Conservation (phyloP, 2,113 vertebrate genomes). For the Amphiprion ocellaris region DNA sequence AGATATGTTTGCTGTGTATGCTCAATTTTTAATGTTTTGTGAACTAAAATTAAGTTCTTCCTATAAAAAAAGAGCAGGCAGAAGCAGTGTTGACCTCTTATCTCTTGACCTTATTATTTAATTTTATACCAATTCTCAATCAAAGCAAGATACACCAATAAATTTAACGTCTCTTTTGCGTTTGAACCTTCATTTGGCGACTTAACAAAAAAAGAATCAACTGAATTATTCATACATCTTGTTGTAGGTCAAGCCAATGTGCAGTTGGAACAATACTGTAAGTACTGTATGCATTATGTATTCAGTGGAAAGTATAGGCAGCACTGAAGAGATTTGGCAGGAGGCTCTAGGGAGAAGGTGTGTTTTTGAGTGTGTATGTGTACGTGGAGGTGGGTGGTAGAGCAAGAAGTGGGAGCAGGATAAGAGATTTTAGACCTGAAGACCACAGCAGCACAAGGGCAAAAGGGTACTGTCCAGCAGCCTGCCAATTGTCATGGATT, state of each 20-base stretch:
- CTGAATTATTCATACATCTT: constrained; percentile 3
- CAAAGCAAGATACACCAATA: background rate
- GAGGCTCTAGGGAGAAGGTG: constrained; percentile 2
- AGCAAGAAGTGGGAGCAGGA: constrained; percentile 10
- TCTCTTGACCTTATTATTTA: constrained; percentile 11
- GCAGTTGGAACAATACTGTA: background rate
- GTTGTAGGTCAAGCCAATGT: constrained; percentile 30
- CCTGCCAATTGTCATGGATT: constrained; percentile 74
- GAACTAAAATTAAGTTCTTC: constrained; percentile 3
- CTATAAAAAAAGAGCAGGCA: background rate
- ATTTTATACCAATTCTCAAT: background rate
- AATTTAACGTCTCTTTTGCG: constrained; percentile 6
- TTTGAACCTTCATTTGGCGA: constrained; percentile 6
- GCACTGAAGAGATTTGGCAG: constrained; percentile 32
- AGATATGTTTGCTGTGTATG: background rate
- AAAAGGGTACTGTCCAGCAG: constrained; percentile 55
- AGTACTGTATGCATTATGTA: constrained; percentile 32
- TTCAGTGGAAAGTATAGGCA: constrained; percentile 20
- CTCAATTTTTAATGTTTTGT: background rate
- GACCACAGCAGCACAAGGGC: constrained; percentile 56
- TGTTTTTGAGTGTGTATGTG: constrained; percentile 11
- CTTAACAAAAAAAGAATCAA: background rate
- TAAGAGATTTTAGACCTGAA: constrained; percentile 47
- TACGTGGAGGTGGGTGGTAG: background rate
- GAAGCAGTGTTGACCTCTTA: constrained; percentile 12